Conservation (phyloP, 2,113 vertebrate genomes). For the Scortum barcoo region DNA sequence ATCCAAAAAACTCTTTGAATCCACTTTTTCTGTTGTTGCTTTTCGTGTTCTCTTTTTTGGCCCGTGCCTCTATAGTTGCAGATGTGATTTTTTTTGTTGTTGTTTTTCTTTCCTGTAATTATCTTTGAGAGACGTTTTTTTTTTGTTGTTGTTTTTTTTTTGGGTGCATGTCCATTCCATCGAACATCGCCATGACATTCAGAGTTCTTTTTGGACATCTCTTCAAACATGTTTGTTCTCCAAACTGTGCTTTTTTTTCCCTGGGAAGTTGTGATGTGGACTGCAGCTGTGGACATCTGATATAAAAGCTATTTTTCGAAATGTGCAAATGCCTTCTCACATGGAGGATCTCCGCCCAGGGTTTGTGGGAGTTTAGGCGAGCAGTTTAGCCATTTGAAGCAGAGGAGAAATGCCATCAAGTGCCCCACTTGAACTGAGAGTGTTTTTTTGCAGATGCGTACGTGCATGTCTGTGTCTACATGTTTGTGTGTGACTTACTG, state of each 20-base stretch:
- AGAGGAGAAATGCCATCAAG: slow-evolving; percentile 16
- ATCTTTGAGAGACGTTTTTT: slow-evolving; percentile 64
- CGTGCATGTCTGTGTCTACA: slow-evolving; percentile 49
- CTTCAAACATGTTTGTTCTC: slow-evolving; percentile 62
- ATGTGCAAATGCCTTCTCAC: slow-evolving; percentile 17
- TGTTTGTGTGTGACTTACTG: slow-evolving; percentile 52
- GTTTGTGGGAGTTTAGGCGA: slow-evolving; percentile 4
- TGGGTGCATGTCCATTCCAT: slow-evolving; percentile 90
- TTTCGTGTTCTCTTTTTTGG: slow-evolving; percentile 80
- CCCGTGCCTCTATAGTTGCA: slow-evolving; percentile 83
- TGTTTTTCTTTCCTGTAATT: slow-evolving; percentile 63
- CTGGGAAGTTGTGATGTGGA: slow-evolving; percentile 64
- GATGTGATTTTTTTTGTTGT: slow-evolving; percentile 66
- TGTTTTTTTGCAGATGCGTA: slow-evolving; percentile 34
- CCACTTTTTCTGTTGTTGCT: slow-evolving; percentile 86
- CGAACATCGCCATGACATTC: slow-evolving; percentile 81
- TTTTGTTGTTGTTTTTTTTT: no score
- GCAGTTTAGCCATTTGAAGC: slow-evolving; percentile 17
- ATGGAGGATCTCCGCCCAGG: not conserved
- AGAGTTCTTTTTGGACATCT: slow-evolving; percentile 65
- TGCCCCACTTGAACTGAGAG: slow-evolving; percentile 9
- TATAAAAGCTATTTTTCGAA: slow-evolving; percentile 20
- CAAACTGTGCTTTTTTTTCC: slow-evolving; percentile 55
- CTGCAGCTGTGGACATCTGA: slow-evolving; percentile 67
- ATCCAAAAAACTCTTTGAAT: slow-evolving; percentile 72